Evolutionary conservation across 2,113 vertebrate genomes (phyloP), one percentile per base, ranked within the genome.

Genomic region (Etheostoma spectabile): DNA sequence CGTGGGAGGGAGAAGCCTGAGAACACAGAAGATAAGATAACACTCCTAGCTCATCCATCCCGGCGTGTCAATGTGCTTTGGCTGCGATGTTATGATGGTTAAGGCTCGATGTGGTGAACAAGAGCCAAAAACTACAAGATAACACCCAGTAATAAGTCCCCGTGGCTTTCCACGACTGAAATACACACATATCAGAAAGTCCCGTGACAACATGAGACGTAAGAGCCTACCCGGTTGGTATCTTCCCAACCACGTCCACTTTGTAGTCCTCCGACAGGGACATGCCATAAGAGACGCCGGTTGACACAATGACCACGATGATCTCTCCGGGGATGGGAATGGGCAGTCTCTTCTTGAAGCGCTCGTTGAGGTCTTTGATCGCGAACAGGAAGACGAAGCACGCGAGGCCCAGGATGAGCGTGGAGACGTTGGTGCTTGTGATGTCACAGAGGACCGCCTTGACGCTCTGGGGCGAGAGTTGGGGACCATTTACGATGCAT

Each of bases 261-360:
- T 81, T 63, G 90, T 99, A 96, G 1, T 93, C 88, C 0, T 96
- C 83, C 15, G 85, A 87, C 38, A 99, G 91, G 64, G 95, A 93
- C 91, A 99, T 87, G 74, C 96, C 98, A 57, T 96, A 96, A 0
- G 98, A 99, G 84, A 97, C 85, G 35, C 96, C 95, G 3, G 97
- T 99, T 16, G 96, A 96, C 80, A 99, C 95, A 0, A 99, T 96
- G 76, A 99, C 98, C 94, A 99, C 96, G 8, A 99, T 96, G 70
- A 99, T 97, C 91, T 99, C 98, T 93, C 98, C 96, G n/a, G 98
- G 98, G 90, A 99, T 96, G 71, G 98, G 98, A 24, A 97, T 95
- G 0, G 96, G 97, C 66, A 99, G 93, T 83, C 96, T 95, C 87
- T 97, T 96, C 92, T 99, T 99, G 88, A 96, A 99, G 24, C 97